These are phyloP conservation scores for Ictidomys tridecemlineatus DNA, from an alignment of 2,113 vertebrate species.

Conservation along the genomic window DNA sequence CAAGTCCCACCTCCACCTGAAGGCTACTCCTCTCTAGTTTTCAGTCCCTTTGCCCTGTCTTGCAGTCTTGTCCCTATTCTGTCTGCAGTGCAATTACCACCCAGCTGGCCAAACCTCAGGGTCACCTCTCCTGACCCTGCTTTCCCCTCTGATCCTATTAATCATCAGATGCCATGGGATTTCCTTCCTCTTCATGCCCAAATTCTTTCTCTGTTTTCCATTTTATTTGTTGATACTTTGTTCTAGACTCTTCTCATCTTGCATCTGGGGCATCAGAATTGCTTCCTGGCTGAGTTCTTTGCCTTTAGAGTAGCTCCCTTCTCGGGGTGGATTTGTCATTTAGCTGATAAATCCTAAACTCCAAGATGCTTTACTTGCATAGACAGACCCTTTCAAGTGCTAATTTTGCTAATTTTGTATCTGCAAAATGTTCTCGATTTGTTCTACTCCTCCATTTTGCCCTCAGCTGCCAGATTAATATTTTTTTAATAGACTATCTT, in stretches of 20 bases:
- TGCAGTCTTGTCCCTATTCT: not conserved
- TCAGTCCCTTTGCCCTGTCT: not conserved
- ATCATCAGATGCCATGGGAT: not conserved
- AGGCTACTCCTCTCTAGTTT: not conserved
- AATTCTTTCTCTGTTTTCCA: not conserved
- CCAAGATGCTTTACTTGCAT: not conserved
- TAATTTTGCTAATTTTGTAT: not conserved
- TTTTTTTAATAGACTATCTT: not conserved
- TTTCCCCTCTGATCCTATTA: not conserved
- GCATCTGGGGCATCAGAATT: not conserved
- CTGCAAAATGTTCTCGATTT: not conserved
- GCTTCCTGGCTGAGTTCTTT: not conserved
- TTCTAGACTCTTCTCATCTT: not conserved
- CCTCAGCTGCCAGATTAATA: not conserved
- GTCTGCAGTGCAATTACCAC: not conserved
- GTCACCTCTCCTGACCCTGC: not conserved
- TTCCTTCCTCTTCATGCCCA: slow-evolving; percentile 25
- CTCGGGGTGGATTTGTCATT: not conserved
- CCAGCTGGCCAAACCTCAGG: not conserved
- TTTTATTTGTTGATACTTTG: not conserved
- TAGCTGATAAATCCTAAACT: not conserved
- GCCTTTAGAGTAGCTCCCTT: not conserved
- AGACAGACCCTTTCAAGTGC: not conserved
- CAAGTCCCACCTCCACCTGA: not conserved
- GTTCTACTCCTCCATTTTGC: not conserved